Percentiles rank a stretch among this genome's conserved stretches.
phyloP scores from a whole-genome alignment of 2,888 invertebrate genomes.

The Salpingus planirostris region DNA sequence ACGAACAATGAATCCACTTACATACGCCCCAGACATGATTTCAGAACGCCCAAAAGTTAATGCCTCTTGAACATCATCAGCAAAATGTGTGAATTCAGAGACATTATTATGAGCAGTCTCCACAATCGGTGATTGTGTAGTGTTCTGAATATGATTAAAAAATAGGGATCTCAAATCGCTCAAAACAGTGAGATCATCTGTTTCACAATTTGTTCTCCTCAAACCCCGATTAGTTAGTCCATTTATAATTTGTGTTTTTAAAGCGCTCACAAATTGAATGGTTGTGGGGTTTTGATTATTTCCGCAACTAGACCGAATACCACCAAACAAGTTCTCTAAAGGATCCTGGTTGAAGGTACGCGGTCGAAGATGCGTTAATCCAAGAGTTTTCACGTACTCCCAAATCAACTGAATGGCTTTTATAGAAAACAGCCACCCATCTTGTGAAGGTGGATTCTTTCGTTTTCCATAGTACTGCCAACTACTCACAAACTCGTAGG shows the following conservation, averaged over 20 bases:
- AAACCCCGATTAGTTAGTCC: slow-evolving; percentile 1
- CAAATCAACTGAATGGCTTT: not conserved
- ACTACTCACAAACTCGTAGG: not conserved
- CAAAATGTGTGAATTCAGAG: not conserved
- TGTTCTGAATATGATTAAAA: not conserved
- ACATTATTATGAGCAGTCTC: not conserved
- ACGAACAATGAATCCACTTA: not conserved
- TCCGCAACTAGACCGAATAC: not conserved
- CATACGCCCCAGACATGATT: not conserved
- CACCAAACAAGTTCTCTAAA: not conserved
- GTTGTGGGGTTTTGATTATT: not conserved
- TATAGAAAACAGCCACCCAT: not conserved
- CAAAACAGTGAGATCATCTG: not conserved
- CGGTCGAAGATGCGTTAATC: not conserved
- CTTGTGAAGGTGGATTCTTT: not conserved
- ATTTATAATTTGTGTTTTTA: not conserved
- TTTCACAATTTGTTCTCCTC: slow-evolving; percentile 2
- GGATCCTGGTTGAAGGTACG: not conserved
- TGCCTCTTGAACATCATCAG: not conserved
- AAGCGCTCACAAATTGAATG: not conserved
- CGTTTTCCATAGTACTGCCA: not conserved
- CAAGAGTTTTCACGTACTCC: too few relatives aligned
- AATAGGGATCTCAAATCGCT: slow-evolving; percentile 1
- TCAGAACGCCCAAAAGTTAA: not conserved
- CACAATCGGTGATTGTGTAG: not conserved